Evolutionary conservation across 2,797 vertebrate species (phyloP).

Genomic region (Semaprochilodus insignis): DNA sequence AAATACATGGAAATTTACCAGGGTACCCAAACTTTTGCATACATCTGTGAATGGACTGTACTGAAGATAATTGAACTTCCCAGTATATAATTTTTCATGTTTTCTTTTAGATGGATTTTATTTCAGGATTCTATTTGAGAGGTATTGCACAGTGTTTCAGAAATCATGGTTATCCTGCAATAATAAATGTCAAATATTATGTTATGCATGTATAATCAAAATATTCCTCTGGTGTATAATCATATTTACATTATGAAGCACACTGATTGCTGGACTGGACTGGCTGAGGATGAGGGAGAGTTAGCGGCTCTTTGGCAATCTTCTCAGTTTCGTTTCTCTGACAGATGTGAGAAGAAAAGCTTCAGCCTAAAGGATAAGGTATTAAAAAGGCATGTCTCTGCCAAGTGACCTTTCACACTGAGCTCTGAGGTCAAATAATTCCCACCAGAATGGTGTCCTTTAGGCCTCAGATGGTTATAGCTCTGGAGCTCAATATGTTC

Average conservation of each 20-base stretch:
- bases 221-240: background rate
- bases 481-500: conserved; percentile 64
- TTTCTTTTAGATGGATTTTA: no score
- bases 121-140: no score
- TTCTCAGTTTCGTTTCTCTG: conserved; percentile 57
- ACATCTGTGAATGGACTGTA: no score
- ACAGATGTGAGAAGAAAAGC: conserved; percentile 72
- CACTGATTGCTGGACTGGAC: background rate
- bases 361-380: conserved; percentile 74
- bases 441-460: conserved; percentile 70
- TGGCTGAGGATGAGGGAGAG: background rate
- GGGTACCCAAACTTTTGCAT: no score
- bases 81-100: no score
- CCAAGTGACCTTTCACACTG: conserved; percentile 77
- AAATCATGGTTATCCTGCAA: no score
- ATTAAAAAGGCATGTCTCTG: conserved; percentile 79
- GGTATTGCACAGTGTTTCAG: background rate
- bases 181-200: conserved; percentile 3
- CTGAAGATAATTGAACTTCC: no score
- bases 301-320: background rate
- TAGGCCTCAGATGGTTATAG: background rate
- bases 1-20: no score
- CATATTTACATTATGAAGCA: background rate
- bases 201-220: background rate
- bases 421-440: conserved; percentile 69